A percentile compares a stretch with the other conserved stretches of the same genome.
Evolutionary conservation across 2,888 invertebrate species (phyloP).

Genomic region (Pheosia gnoma): DNA sequence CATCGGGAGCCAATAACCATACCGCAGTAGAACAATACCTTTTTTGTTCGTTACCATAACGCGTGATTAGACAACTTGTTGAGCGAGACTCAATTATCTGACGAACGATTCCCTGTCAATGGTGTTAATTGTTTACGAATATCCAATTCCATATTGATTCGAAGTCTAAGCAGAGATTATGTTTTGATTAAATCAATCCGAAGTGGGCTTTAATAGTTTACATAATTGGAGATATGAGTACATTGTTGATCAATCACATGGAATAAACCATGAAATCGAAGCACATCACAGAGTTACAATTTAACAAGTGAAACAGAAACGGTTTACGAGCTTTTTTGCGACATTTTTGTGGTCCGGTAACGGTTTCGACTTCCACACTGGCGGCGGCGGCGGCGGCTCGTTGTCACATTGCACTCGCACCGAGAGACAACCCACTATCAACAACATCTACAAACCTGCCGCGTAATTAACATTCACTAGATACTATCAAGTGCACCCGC

Average conservation of each 20-base stretch:
- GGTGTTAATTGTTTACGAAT: background rate
- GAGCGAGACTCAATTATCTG: slow-evolving; percentile 44
- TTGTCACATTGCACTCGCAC: slow-evolving; percentile 43
- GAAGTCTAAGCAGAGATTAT: too few relatives aligned
- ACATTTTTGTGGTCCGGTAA: slow-evolving; percentile 73
- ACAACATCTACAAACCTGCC: slow-evolving; percentile 23
- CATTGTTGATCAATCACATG: slow-evolving; percentile 59
- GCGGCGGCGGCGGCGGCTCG: slow-evolving; percentile 34
- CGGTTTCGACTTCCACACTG: slow-evolving; percentile 66
- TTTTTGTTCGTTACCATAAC: slow-evolving; percentile 41
- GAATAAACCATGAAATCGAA: slow-evolving; percentile 71
- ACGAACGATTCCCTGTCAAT: background rate
- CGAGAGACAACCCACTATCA: slow-evolving; percentile 20
- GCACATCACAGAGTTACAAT: slow-evolving; percentile 72
- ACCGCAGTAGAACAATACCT: slow-evolving; percentile 36
- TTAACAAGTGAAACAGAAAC: slow-evolving; percentile 77
- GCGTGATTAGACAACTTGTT: slow-evolving; percentile 4
- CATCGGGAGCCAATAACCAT: slow-evolving; percentile 65
- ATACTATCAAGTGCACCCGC: too few relatives aligned
- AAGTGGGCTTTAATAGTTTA: slow-evolving; percentile 37
- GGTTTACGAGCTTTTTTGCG: slow-evolving; percentile 72
- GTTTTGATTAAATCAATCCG: too few relatives aligned
- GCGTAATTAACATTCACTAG: slow-evolving; percentile 9
- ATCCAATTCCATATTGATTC: background rate
- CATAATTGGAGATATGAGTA: slow-evolving; percentile 57